Evolutionary conservation across 2,113 vertebrate species (phyloP), one percentile per base, ranked within the genome.

Genomic region (Recurvirostra avosetta): DNA sequence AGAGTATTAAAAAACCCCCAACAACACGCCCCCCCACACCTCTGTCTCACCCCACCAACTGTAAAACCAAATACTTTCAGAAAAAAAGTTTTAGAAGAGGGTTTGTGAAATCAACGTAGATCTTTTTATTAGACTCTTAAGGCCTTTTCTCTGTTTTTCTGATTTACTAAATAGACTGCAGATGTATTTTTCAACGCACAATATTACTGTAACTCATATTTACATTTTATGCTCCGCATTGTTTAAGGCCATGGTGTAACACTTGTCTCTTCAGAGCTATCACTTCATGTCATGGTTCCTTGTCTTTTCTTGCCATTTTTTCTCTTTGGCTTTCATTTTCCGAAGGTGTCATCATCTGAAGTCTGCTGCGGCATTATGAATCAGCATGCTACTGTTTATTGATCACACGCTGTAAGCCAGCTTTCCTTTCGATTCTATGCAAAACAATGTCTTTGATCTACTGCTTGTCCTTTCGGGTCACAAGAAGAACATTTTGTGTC

Each of bases 291-390:
- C 36, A n/a, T 6, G 5, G 18, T n/a, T 84, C 38, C 52, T 93
- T 61, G 53, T 50, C 12, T 75, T 85, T 91, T 30, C 67, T 78
- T 73, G 36, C 19, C 4, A 11, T 78, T 89, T 91, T 92, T 83
- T 74, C 12, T 71, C 26, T 52, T 81, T 59, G 21, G 30, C 15
- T 92, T 92, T 86, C 25, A 72, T 91, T 94, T 93, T 94, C n/a
- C 19, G 15, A 71, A 68, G 34, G 47, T 71, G 27, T 77, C 50
- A 20, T 59, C 62, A 7, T 72, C 72, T 72, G 68, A 91, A 93
- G 36, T 67, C 47, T 73, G 19, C 62, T 66, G 16, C 65, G 59
- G 30, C 66, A n/a, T 79, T 91, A 75, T 92, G 56, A 73, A 67
- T 96, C 87, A 81, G 41, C 18, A 22, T 87, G 50, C 41, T 95